phyloP scores from a whole-genome alignment of 2,113 vertebrate genomes.

The Callospermophilus lateralis region DNA sequence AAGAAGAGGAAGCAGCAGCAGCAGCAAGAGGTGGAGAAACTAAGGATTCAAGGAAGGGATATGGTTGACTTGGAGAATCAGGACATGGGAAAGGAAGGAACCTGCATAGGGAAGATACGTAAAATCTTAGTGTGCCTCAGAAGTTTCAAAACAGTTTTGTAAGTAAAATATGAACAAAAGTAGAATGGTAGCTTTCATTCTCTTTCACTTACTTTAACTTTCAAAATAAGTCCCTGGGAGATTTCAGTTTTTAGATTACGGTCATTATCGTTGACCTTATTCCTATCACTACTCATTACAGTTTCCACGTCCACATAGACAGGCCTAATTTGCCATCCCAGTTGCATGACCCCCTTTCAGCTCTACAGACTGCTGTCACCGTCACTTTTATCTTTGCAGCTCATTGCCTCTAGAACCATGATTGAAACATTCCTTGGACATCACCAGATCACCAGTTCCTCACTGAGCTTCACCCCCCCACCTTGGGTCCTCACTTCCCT shows the following conservation, averaged over 20 bases:
- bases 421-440: background rate
- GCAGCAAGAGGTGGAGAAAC: background rate
- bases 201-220: background rate
- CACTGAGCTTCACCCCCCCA: background rate
- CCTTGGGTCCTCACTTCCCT: background rate
- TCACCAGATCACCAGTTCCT: background rate
- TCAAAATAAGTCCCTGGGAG: conserved; percentile 3
- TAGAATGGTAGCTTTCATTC: background rate
- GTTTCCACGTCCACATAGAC: background rate
- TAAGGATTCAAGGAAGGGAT: background rate
- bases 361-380: background rate
- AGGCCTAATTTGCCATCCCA: background rate
- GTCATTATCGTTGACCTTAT: background rate
- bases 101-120: background rate
- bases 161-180: background rate
- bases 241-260: conserved; percentile 8
- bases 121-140: background rate
- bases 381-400: background rate
- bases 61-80: background rate
- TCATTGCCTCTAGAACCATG: background rate
- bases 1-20: too few relatives aligned
- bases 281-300: background rate
- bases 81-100: background rate
- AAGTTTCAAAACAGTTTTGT: background rate
- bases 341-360: background rate